Percentiles rank a stretch among this genome's conserved stretches.
These are phyloP conservation scores for Anabacerthia variegaticeps DNA, from an alignment of 2,797 vertebrate genomes.

Conservation along the genomic window DNA sequence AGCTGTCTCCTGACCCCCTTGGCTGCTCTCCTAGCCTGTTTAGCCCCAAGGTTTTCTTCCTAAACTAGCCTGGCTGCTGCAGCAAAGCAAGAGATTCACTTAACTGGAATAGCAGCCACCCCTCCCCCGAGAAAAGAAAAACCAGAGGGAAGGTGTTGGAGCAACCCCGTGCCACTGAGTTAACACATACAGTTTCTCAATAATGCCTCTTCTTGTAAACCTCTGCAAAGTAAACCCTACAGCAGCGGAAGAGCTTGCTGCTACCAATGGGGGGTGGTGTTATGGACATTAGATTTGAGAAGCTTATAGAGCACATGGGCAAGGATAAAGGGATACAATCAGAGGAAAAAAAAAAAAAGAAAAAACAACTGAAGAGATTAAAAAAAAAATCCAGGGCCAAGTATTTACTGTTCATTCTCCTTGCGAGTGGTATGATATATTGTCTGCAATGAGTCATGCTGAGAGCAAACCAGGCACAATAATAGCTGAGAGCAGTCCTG, in stretches of 20 bases:
- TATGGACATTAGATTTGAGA: conserved; percentile 76
- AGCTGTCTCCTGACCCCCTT: conserved; percentile 38
- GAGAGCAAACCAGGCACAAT: conserved; percentile 67
- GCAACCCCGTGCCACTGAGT: conserved; percentile 67
- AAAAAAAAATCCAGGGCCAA: conserved; percentile 1
- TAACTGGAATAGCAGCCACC: conserved; percentile 5
- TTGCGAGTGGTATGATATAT: conserved; percentile 55
- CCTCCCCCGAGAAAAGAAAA: conserved; percentile 61
- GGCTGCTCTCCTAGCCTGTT: conserved; percentile 44
- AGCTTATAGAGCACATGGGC: conserved; percentile 72
- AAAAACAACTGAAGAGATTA: neutral
- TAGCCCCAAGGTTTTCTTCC: conserved; percentile 4
- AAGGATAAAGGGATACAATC: conserved; percentile 78
- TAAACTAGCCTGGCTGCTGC: neutral
- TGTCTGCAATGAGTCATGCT: conserved; percentile 75
- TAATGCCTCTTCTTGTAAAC: conserved; percentile 69
- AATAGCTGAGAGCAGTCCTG: conserved; percentile 70
- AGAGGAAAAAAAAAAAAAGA: conserved; percentile 24
- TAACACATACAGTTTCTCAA: conserved; percentile 58
- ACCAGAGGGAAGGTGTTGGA: conserved; percentile 64
- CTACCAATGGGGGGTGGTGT: conserved; percentile 74
- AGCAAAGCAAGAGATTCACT: conserved; percentile 7
- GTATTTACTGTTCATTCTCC: conserved; percentile 77
- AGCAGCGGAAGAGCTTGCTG: conserved; percentile 68
- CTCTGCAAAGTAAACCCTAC: conserved; percentile 60